A percentile compares a stretch with the other conserved stretches of the same genome.
Conservation (phyloP, 2,797 vertebrate species). For the Lepilemur septentrionalis region DNA sequence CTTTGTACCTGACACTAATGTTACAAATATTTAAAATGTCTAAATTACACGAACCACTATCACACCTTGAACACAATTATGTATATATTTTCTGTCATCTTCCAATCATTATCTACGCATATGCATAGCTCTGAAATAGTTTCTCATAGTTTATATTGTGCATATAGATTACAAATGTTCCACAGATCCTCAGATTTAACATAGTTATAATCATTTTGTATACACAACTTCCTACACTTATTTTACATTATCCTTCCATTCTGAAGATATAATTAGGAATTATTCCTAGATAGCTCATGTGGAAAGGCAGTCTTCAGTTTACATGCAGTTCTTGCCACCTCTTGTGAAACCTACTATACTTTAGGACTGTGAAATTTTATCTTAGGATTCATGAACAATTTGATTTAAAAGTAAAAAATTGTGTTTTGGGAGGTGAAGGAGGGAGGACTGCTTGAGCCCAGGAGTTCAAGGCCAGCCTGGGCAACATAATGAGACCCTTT, state of each 20-base stretch:
- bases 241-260: background rate
- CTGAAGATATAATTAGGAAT: background rate
- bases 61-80: background rate
- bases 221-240: background rate
- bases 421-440: background rate
- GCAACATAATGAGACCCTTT: background rate
- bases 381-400: background rate
- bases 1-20: too few relatives aligned
- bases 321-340: background rate
- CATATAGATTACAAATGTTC: too few relatives aligned
- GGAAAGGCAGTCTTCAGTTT: background rate
- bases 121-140: background rate
- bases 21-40: too few relatives aligned
- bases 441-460: background rate
- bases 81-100: background rate
- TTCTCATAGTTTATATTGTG: background rate
- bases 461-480: background rate
- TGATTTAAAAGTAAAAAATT: background rate
- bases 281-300: background rate
- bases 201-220: background rate
- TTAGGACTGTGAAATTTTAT: background rate
- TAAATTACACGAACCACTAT: too few relatives aligned
- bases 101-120: background rate
- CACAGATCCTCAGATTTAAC: background rate
- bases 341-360: background rate